Base-by-base conservation (phyloP, 1,140 invertebrate genomes). In the Brachionus sp. region DNA sequence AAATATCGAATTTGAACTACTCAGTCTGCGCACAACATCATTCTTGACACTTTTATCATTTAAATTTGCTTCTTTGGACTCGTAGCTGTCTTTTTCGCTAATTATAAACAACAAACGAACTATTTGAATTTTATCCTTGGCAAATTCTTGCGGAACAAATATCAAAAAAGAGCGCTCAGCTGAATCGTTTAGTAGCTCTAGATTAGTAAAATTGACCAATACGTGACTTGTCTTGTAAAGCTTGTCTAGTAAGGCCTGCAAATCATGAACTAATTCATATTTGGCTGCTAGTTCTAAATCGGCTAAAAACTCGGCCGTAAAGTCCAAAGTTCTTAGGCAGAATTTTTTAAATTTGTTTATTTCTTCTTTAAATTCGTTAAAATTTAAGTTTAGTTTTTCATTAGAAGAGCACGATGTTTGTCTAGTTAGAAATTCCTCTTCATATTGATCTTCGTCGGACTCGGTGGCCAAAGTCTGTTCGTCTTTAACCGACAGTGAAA, bases 211-310 rank as follows among this genome's bases (percentile, higher is more conserved):
- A 6, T 42, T 42, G 6, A 80, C 35, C 35, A 80, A 10, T 16
- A 62, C 50, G n/a, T 80, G 77, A n/a, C 62, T 62, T 16, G 29
- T 80, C 57, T 33, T 16, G 6, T 80, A 5, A 5, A 80, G 29
- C 9, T 37, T 19, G 62, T 80, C 50, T 0, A 80, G 16, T 23
- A 80, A 19, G 7, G 23, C 50, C 5, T 75, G 70, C 7, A 75
- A 12, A 5, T 9, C 5, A 12, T 42, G 23, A 0, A 46, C 3
- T 6, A 75, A 16, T 75, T 75, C 7, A 37, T 80, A 80, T 80
- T 80, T 80, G 19, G 77, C 25, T 2, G 77, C 77, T 3, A 80
- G 77, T 62, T 80, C 77, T 10, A 80, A 19, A 62, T 80, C 77
- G 57, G 33, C 12, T 10, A 66, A 33, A 62, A 80, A 66, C 62